phyloP scores from a whole-genome alignment of 2,888 invertebrate genomes.

The Tenthredo scrophulariae region DNA sequence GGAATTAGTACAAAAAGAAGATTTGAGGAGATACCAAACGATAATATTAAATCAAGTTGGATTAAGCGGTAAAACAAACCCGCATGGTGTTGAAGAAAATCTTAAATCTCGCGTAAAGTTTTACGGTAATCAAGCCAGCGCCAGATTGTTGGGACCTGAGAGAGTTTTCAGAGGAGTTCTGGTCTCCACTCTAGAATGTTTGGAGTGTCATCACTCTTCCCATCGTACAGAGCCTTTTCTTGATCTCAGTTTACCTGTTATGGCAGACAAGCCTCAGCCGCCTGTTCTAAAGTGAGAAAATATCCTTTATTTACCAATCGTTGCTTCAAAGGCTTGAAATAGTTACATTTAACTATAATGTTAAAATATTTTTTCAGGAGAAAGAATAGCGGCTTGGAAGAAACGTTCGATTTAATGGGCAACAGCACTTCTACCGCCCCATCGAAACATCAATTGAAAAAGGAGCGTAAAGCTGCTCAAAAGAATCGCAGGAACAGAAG shows the following conservation, averaged over 20 bases:
- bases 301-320: not conserved
- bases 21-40: slow-evolving; percentile 86
- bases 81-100: slow-evolving; percentile 88
- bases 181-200: slow-evolving; percentile 93
- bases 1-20: slow-evolving; percentile 90
- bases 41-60: slow-evolving; percentile 90
- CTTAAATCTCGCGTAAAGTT: slow-evolving; percentile 89
- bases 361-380: slow-evolving; percentile 58
- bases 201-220: slow-evolving; percentile 92
- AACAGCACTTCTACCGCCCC: slow-evolving; percentile 70
- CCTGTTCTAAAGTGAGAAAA: slow-evolving; percentile 80
- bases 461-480: slow-evolving; percentile 82
- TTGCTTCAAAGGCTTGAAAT: not conserved
- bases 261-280: slow-evolving; percentile 86
- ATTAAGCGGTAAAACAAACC: slow-evolving; percentile 86
- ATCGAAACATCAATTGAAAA: slow-evolving; percentile 85
- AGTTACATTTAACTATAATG: not conserved
- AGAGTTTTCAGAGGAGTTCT: slow-evolving; percentile 96
- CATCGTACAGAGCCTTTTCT: slow-evolving; percentile 95
- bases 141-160: slow-evolving; percentile 89
- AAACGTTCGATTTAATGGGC: slow-evolving; percentile 68
- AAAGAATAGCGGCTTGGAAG: slow-evolving; percentile 65
- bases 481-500: slow-evolving; percentile 79
- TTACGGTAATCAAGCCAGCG: slow-evolving; percentile 90
- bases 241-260: slow-evolving; percentile 95